phyloP scores from a whole-genome alignment of 2,113 vertebrate species.

The Hymenochirus boettgeri region DNA sequence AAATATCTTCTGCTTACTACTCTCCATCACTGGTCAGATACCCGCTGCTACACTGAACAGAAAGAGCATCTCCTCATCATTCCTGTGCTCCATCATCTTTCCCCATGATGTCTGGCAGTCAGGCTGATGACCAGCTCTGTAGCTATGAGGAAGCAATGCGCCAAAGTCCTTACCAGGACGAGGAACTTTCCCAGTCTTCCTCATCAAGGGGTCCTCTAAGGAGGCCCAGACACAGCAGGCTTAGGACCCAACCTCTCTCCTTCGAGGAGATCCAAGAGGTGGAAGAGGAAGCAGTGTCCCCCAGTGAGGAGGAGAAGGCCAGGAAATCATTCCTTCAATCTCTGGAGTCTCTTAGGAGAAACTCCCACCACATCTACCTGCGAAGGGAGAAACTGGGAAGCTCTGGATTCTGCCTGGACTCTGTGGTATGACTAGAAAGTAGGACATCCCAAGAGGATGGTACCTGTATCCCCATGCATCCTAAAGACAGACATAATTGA shows the following conservation, averaged over 20 bases:
- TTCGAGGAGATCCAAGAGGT: constrained; percentile 95
- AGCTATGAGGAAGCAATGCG: constrained; percentile 77
- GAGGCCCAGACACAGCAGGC: constrained; percentile 82
- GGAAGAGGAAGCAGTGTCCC: constrained; percentile 88
- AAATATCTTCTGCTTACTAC: neutral
- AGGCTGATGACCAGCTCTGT: constrained; percentile 68
- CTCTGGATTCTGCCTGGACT: constrained; percentile 80
- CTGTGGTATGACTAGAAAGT: constrained; percentile 36
- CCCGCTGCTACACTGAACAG: constrained; percentile 50
- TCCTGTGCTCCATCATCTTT: neutral
- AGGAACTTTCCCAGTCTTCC: constrained; percentile 82
- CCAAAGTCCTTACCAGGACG: constrained; percentile 65
- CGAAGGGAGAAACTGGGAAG: constrained; percentile 59
- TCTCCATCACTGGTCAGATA: neutral
- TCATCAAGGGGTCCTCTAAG: constrained; percentile 60
- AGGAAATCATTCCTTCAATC: constrained; percentile 89
- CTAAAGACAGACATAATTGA: too few relatives aligned
- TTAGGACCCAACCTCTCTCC: constrained; percentile 96
- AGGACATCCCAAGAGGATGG: too few relatives aligned
- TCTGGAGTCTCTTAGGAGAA: constrained; percentile 86
- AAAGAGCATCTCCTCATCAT: neutral
- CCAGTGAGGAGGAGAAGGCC: constrained; percentile 89
- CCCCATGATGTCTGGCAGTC: constrained; percentile 73
- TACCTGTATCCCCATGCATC: too few relatives aligned
- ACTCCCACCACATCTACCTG: constrained; percentile 81